These are phyloP conservation scores for Lepidotrigona ventralis DNA, from an alignment of 1,140 invertebrate genomes.

Conservation along the genomic window DNA sequence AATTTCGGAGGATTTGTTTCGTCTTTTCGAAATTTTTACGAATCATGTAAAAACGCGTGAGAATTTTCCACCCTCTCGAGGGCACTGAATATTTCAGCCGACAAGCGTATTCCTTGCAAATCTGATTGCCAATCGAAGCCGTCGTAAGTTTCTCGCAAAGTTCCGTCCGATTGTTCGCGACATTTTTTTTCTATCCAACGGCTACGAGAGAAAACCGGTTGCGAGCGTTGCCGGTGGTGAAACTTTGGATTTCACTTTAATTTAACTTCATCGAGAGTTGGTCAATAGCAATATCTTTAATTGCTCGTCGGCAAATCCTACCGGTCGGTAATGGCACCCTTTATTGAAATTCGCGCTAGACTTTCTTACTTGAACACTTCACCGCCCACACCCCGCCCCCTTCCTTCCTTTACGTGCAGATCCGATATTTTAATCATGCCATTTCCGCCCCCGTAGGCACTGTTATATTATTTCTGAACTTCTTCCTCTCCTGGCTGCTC, in stretches of 20 bases:
- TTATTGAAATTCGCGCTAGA: conserved; percentile 64
- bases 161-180: neutral
- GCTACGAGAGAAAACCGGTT: conserved; percentile 39
- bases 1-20: no score
- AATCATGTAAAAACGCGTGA: no score
- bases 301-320: conserved; percentile 63
- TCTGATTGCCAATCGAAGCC: no score
- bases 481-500: neutral
- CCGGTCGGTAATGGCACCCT: conserved; percentile 45
- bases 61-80: no score
- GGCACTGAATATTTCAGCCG: no score
- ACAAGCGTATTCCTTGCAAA: no score
- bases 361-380: conserved; percentile 58
- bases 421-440: conserved; percentile 43
- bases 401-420: conserved; percentile 4
- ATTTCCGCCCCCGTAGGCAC: conserved; percentile 47
- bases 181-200: neutral
- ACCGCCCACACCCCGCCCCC: neutral
- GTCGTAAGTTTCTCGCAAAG: no score
- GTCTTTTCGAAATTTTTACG: neutral
- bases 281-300: conserved; percentile 68
- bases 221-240: conserved; percentile 5
- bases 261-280: conserved; percentile 68
- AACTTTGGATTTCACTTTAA: conserved; percentile 68
- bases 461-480: conserved; percentile 38